Conservation (phyloP, 2,113 vertebrate species). For the Scortum barcoo region DNA sequence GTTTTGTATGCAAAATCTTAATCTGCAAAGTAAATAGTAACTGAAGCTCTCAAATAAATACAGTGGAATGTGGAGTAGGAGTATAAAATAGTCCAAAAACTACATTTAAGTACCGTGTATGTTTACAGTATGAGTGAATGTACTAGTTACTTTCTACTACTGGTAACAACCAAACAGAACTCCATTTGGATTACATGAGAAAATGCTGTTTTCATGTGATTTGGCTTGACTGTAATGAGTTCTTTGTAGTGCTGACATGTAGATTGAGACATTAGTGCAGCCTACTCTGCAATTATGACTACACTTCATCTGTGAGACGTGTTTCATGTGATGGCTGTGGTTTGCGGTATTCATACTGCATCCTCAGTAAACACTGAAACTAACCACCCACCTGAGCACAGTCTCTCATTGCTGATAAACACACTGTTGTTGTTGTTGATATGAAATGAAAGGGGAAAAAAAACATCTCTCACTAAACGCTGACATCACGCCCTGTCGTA, state of each 20-base stretch:
- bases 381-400: constrained; percentile 9
- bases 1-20: not conserved
- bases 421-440: constrained; percentile 25
- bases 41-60: not conserved
- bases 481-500: constrained; percentile 34
- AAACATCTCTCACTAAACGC: not conserved
- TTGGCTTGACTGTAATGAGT: not conserved
- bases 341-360: constrained; percentile 7
- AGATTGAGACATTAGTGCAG: not conserved
- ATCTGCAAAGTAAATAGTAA: not conserved
- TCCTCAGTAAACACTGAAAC: constrained; percentile 5
- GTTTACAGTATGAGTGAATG: not conserved
- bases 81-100: too few relatives aligned
- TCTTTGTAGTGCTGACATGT: too few relatives aligned
- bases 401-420: constrained; percentile 10
- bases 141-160: too few relatives aligned
- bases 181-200: not conserved
- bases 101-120: not conserved
- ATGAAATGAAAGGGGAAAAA: constrained; percentile 7
- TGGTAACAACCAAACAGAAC: not conserved
- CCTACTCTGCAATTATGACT: not conserved
- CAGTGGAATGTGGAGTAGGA: not conserved
- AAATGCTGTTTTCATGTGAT: not conserved
- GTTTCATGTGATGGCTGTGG: constrained; percentile 29
- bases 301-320: not conserved